A percentile compares a stretch with the other conserved stretches of the same genome.
Conservation (phyloP, 2,888 invertebrate genomes). For the Rutpela maculata region DNA sequence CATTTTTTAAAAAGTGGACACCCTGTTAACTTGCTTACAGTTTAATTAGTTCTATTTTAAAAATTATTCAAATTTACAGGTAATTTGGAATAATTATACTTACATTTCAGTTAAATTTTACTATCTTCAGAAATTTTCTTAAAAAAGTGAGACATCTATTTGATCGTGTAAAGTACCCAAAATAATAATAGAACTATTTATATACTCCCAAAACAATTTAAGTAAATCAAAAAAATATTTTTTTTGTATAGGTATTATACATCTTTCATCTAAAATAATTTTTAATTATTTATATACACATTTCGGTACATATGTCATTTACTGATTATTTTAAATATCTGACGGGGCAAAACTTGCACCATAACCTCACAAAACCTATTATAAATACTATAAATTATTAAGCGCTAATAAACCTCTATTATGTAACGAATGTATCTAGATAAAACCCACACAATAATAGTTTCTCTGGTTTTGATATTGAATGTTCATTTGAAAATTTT, state of each 20-base stretch:
- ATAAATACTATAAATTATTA: too few species aligned
- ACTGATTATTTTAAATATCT: too few species aligned
- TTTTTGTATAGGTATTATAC: background rate
- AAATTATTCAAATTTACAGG: constrained; percentile 13
- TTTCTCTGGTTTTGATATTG: too few species aligned
- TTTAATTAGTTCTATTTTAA: constrained; percentile 1
- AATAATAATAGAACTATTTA: background rate
- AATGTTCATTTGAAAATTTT: too few species aligned
- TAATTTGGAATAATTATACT: constrained; percentile 32
- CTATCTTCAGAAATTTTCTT: constrained; percentile 18
- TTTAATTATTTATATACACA: background rate
- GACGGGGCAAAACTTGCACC: too few species aligned
- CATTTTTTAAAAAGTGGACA: constrained; percentile 25
- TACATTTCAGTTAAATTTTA: constrained; percentile 26
- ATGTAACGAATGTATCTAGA: too few species aligned
- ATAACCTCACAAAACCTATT: too few species aligned
- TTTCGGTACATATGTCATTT: too few species aligned
- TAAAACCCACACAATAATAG: too few species aligned
- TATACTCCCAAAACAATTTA: background rate
- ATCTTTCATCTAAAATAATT: background rate
- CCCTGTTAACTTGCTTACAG: constrained; percentile 27
- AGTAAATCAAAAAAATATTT: background rate
- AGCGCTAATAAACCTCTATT: too few species aligned
- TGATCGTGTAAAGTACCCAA: background rate
- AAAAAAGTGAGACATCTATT: background rate